Percentiles rank a stretch among this genome's conserved stretches.
phyloP scores from a whole-genome alignment of 2,113 vertebrate species.

The Laticauda colubrina region DNA sequence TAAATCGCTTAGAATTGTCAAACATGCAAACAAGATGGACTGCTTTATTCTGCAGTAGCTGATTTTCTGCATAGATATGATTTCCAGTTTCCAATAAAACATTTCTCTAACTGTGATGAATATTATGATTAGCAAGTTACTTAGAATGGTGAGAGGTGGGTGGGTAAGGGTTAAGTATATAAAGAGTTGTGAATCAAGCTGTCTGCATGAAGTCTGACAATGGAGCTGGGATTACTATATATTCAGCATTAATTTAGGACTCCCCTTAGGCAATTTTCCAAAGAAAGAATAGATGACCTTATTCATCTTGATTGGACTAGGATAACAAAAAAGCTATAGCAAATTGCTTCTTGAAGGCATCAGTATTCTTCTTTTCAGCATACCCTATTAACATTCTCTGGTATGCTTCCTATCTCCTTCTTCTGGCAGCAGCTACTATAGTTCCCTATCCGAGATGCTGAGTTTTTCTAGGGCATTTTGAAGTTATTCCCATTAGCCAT shows the following conservation, averaged over 20 bases:
- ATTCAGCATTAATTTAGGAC: not conserved
- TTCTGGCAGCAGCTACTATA: not conserved
- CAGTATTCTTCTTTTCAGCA: not conserved
- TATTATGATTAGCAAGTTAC: not conserved
- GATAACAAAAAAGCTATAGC: not conserved
- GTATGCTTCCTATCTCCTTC: not conserved
- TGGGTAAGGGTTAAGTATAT: not conserved
- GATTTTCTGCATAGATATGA: not conserved
- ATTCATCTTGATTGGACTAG: not conserved
- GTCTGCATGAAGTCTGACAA: not conserved
- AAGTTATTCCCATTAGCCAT: not conserved
- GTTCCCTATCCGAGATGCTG: not conserved
- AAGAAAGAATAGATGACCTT: not conserved
- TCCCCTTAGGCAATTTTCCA: not conserved
- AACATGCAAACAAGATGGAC: not conserved
- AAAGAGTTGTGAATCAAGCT: not conserved
- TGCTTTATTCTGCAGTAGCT: not conserved
- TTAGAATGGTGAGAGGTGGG: not conserved
- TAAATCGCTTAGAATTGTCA: not conserved
- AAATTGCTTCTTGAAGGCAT: not conserved
- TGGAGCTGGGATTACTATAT: not conserved
- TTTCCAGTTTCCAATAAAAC: not conserved
- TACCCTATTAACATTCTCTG: not conserved
- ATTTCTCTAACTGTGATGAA: not conserved
- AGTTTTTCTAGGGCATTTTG: not conserved